A percentile compares a stretch with the other conserved stretches of the same genome.
Conservation (phyloP, 2,888 invertebrate species). For the Philonicus albiceps region DNA sequence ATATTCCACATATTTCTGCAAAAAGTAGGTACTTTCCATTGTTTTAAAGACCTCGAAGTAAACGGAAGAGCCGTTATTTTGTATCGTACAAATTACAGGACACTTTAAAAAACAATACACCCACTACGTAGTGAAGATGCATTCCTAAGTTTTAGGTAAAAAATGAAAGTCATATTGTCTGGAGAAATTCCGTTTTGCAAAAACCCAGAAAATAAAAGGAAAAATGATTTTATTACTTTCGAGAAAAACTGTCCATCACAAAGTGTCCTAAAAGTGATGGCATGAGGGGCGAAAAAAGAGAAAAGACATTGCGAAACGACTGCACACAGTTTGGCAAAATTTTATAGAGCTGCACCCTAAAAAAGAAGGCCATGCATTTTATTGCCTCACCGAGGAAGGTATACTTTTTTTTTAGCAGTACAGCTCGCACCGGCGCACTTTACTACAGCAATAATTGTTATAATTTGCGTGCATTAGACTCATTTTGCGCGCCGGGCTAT, state of each 20-base stretch:
- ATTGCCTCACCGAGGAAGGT: not conserved
- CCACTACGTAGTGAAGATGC: not conserved
- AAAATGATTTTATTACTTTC: not conserved
- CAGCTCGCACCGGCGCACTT: not conserved
- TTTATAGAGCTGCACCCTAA: not conserved
- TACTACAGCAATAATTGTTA: not conserved
- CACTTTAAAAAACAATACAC: not conserved
- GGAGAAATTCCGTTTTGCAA: not conserved
- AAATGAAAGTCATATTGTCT: not conserved
- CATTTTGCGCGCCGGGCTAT: not conserved
- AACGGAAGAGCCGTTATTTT: not conserved
- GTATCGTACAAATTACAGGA: not conserved
- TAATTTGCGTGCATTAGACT: not conserved
- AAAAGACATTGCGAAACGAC: not conserved
- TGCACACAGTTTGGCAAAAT: not conserved
- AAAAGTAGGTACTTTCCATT: not conserved
- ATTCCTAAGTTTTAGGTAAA: not conserved
- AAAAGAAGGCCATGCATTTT: conserved; percentile 19
- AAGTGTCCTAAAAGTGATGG: not conserved
- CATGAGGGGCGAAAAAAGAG: not conserved
- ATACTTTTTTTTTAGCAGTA: not conserved
- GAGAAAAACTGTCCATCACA: not conserved
- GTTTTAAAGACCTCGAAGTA: not conserved
- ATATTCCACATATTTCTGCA: not conserved
- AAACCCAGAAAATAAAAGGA: not conserved